phyloP scores from a whole-genome alignment of 2,113 vertebrate genomes.

The Hylia prasina region DNA sequence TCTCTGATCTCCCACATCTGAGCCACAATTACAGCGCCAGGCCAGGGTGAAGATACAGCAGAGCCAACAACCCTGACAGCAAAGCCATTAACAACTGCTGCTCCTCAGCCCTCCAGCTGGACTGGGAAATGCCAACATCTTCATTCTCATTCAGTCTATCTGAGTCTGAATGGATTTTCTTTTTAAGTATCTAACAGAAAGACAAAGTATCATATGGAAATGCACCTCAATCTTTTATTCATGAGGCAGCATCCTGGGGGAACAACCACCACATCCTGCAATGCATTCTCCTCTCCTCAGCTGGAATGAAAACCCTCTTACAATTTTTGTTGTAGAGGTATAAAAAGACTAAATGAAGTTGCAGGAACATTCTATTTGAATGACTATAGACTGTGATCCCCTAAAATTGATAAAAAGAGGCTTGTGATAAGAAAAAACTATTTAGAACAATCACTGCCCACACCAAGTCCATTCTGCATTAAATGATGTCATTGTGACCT shows the following conservation, averaged over 20 bases:
- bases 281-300: background rate
- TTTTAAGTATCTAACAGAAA: background rate
- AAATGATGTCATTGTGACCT: background rate
- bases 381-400: background rate
- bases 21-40: background rate
- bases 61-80: background rate
- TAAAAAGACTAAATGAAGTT: background rate
- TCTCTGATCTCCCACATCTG: background rate
- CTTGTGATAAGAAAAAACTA: background rate
- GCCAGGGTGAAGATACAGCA: background rate
- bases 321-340: background rate
- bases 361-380: background rate
- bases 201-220: background rate
- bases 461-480: background rate
- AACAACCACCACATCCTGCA: background rate
- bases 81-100: background rate
- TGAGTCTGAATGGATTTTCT: background rate
- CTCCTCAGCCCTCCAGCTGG: background rate
- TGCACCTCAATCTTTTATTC: background rate
- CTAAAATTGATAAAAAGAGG: background rate
- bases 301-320: background rate
- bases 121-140: conserved; percentile 5
- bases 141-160: background rate
- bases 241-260: background rate
- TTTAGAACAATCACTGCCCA: background rate